Base-by-base conservation (phyloP, 2,113 vertebrate species). In the Craseonycteris thonglongyai region DNA sequence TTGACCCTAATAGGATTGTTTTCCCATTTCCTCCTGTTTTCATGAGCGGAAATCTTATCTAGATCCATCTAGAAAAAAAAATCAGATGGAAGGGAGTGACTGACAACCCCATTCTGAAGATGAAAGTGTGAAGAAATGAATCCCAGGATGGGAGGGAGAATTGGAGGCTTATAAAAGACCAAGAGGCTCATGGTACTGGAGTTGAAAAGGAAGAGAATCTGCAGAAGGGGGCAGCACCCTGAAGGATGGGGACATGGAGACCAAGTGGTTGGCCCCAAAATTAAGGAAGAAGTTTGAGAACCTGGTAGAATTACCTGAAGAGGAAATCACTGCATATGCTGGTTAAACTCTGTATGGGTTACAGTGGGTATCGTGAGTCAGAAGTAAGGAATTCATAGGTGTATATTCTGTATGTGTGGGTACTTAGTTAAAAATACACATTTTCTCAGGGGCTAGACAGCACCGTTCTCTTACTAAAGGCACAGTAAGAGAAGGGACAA, bases 11-110 rank as follows among this genome's bases (percentile, higher is more conserved):
- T n/a, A 66, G 40, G 54, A 90, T 54, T 94, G 51, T 13, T 86
- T 80, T 96, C 83, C 68, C 63, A 78, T 78, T 97, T 96, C 76
- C 71, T 94, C 56, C 6, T 83, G 38, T 86, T 93, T 88, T 75
- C 28, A 38, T 59, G 51, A 69, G 74, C 84, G 28, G 81, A 82
- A 85, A 14, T 59, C 68, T 96, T 91, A 86, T 63, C 35, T 30
- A 76, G 28, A 75, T 65, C 11, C 14, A 88, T 47, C 24, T 82
- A 72, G 89, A 81, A 71, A 87, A 88, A 76, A 56, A 87, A 88
- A 71, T 83, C 81, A 47, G 9, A 15, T 65, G 30, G 19, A 71
- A 61, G 72, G 47, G 91, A 92, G 72, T 61, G 54, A 66, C 22
- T 18, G 40, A 91, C 19, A 75, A 33, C 21, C 42, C 42, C 4